phyloP scores from a whole-genome alignment of 2,888 invertebrate species.

The Ichneumoninae sp. region DNA sequence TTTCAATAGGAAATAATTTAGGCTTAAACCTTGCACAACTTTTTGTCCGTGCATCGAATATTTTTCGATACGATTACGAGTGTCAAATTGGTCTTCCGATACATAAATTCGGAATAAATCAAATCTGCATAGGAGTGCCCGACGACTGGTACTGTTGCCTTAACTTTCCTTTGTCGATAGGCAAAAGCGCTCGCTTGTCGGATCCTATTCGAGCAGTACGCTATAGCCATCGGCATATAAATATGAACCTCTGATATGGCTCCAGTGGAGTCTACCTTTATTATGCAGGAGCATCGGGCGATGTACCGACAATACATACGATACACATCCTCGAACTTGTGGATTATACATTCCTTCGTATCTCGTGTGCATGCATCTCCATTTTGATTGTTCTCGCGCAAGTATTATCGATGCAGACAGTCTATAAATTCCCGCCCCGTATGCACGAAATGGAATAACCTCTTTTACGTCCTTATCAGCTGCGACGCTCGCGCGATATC shows the following conservation, averaged over 20 bases:
- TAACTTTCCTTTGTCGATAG: not conserved
- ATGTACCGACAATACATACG: not conserved
- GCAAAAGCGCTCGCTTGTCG: not conserved
- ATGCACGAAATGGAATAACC: slow-evolving; percentile 11
- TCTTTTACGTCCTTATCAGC: slow-evolving; percentile 4
- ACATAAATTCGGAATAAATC: too few species aligned
- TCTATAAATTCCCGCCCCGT: not conserved
- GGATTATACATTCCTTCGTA: slow-evolving; percentile 3
- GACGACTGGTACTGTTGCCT: too few species aligned
- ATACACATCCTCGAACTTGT: not conserved
- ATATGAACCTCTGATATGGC: not conserved
- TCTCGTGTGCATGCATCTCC: not conserved
- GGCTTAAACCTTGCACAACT: too few species aligned
- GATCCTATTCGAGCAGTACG: not conserved
- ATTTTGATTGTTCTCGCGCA: slow-evolving; percentile 19
- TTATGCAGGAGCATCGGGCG: too few species aligned
- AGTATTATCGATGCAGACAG: not conserved
- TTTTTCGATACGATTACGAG: too few species aligned
- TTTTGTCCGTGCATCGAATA: too few species aligned
- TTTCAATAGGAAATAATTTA: too few species aligned
- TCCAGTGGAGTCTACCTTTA: not conserved
- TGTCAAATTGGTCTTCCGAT: too few species aligned
- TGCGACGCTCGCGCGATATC: not conserved
- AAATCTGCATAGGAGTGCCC: too few species aligned
- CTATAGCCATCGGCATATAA: not conserved